These are phyloP conservation scores for Acrossocheilus wenchowensis DNA, from an alignment of 2,797 vertebrate species.

Conservation along the genomic window DNA sequence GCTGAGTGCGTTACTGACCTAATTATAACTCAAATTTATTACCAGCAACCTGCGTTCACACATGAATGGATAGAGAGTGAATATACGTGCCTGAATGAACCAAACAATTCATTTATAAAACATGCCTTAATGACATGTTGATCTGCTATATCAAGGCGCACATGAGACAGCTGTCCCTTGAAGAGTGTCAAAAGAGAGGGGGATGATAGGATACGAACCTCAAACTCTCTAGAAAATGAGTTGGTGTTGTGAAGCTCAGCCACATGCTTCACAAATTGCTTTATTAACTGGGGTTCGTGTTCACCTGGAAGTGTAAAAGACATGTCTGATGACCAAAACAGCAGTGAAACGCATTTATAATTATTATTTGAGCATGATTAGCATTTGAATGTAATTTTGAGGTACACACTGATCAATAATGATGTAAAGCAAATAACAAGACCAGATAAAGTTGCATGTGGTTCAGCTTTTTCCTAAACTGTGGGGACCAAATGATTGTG, in stretches of 20 bases:
- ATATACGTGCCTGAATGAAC: conserved; percentile 49
- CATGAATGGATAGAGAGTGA: conserved; percentile 43
- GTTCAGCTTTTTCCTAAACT: not conserved
- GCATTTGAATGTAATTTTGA: not conserved
- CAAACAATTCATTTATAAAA: conserved; percentile 21
- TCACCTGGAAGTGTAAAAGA: conserved; percentile 69
- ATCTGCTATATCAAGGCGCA: conserved; percentile 22
- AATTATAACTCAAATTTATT: conserved; percentile 52
- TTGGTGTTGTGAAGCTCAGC: conserved; percentile 87
- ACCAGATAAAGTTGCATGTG: not conserved
- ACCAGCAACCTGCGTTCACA: conserved; percentile 40
- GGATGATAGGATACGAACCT: conserved; percentile 79
- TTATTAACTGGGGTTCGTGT: conserved; percentile 83
- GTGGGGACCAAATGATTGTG: not conserved
- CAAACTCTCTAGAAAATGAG: conserved; percentile 92
- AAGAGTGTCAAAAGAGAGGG: not conserved
- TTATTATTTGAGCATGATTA: not conserved
- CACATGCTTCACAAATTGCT: conserved; percentile 91
- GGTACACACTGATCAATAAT: not conserved
- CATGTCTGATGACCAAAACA: not conserved
- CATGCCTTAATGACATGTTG: conserved; percentile 28
- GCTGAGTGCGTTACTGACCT: conserved; percentile 39
- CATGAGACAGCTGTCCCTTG: conserved; percentile 35
- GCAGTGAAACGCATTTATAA: not conserved
- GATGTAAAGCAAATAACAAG: not conserved